These are phyloP conservation scores for Limosa lapponica DNA, from an alignment of 2,797 vertebrate species.

Conservation along the genomic window DNA sequence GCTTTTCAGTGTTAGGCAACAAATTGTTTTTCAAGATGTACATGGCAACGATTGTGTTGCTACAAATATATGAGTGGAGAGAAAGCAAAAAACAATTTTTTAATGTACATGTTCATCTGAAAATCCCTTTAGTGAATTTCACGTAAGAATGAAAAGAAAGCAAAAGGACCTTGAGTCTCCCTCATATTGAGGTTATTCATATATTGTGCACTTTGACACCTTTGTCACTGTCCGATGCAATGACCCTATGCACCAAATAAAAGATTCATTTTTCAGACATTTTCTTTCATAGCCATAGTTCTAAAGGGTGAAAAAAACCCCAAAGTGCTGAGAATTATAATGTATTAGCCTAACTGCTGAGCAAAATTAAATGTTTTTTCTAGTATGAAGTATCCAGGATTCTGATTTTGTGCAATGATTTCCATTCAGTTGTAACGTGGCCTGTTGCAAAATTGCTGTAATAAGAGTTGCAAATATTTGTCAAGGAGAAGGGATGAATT, in stretches of 20 bases:
- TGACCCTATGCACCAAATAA: neutral
- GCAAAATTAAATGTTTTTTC: neutral
- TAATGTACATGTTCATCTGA: neutral
- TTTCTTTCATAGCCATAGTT: neutral
- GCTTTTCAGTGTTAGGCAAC: neutral
- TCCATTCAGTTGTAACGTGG: neutral
- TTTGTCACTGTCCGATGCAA: slow-evolving; percentile 1
- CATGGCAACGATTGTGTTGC: neutral
- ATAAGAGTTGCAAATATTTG: neutral
- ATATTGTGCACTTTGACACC: neutral
- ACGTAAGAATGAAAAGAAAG: neutral
- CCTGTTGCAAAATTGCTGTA: neutral
- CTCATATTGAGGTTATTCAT: neutral
- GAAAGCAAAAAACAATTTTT: neutral
- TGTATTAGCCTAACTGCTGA: neutral
- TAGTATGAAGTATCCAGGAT: neutral
- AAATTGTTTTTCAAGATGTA: neutral
- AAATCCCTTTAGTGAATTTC: neutral
- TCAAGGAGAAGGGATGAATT: neutral
- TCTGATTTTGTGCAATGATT: neutral
- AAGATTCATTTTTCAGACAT: neutral
- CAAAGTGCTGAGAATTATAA: neutral
- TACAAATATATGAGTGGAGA: neutral
- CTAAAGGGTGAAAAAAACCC: neutral
- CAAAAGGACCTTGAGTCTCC: neutral